Conservation (phyloP, 2,797 vertebrate genomes). For the Halcyon chelicuti region DNA sequence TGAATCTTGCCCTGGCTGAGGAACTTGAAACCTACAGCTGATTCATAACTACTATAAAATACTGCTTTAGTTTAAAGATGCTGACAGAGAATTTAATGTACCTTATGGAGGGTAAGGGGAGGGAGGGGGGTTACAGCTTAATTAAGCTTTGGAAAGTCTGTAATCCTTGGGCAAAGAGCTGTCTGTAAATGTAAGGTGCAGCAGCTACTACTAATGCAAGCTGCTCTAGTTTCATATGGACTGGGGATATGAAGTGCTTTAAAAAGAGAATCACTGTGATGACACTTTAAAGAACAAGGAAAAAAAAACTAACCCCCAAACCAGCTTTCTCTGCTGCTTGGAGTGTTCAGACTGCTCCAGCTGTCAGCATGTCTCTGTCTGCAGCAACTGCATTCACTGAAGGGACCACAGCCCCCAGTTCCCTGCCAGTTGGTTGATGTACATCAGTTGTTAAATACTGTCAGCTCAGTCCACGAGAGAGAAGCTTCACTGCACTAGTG, state of each 20-base stretch:
- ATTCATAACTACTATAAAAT: slow-evolving; percentile 51
- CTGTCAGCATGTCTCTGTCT: neutral
- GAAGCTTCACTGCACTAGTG: neutral
- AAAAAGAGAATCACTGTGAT: neutral
- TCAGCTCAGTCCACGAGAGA: neutral
- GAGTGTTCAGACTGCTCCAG: neutral
- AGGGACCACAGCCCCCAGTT: neutral
- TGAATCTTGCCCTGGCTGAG: slow-evolving; percentile 12
- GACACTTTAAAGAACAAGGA: neutral
- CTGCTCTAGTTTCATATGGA: neutral
- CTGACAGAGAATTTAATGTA: slow-evolving; percentile 27
- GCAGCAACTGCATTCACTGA: neutral
- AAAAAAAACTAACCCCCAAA: no score
- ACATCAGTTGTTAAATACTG: no score
- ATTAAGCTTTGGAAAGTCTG: slow-evolving; percentile 44
- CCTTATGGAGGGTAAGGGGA: neutral
- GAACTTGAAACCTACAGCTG: neutral
- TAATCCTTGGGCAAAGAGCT: slow-evolving; percentile 23
- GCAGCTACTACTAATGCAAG: neutral
- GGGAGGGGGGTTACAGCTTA: neutral
- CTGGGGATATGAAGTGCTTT: neutral
- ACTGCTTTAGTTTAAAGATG: neutral
- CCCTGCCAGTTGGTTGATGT: neutral
- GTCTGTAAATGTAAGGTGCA: neutral
- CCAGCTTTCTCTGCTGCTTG: neutral